Evolutionary conservation across 2,797 vertebrate genomes (phyloP).

Genomic region (Lerista edwardsae): DNA sequence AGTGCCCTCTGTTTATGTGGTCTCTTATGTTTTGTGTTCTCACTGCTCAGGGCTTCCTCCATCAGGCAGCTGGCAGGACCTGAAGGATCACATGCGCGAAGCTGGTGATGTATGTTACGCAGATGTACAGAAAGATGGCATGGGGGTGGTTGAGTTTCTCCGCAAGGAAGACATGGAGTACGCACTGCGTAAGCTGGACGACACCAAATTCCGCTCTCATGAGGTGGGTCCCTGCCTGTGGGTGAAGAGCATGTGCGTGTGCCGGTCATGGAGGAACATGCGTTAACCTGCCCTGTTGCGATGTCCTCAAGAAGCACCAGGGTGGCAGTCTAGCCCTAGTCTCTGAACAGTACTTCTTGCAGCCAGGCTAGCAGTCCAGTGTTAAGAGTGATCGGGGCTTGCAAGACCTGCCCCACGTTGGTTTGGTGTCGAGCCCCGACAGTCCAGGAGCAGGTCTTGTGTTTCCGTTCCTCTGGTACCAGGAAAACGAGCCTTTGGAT

Average conservation of each 20-base stretch:
- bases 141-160: constrained; percentile 88
- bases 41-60: constrained; percentile 80
- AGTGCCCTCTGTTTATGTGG: constrained; percentile 33
- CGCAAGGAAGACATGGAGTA: constrained; percentile 91
- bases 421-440: not conserved
- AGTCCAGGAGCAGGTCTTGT: not conserved
- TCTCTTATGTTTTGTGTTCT: constrained; percentile 61
- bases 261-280: not conserved
- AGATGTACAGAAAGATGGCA: constrained; percentile 87
- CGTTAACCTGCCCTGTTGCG: not conserved
- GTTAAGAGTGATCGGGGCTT: not conserved
- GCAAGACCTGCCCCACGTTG: constrained; percentile 14
- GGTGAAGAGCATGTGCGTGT: constrained; percentile 24
- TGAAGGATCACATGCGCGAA: constrained; percentile 90
- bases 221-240: constrained; percentile 76
- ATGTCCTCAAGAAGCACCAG: not conserved
- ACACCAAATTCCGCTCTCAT: constrained; percentile 87
- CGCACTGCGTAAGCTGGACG: constrained; percentile 84
- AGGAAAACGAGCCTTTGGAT: constrained; percentile 4
- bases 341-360: not conserved
- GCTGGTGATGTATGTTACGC: constrained; percentile 89
- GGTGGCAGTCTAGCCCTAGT: constrained; percentile 11
- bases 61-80: constrained; percentile 91
- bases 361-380: constrained; percentile 6
- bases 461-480: not conserved